Percentiles rank a stretch among this genome's conserved stretches.
Evolutionary conservation across 2,888 invertebrate species (phyloP).

Genomic region (Pristionchus entomophagus): DNA sequence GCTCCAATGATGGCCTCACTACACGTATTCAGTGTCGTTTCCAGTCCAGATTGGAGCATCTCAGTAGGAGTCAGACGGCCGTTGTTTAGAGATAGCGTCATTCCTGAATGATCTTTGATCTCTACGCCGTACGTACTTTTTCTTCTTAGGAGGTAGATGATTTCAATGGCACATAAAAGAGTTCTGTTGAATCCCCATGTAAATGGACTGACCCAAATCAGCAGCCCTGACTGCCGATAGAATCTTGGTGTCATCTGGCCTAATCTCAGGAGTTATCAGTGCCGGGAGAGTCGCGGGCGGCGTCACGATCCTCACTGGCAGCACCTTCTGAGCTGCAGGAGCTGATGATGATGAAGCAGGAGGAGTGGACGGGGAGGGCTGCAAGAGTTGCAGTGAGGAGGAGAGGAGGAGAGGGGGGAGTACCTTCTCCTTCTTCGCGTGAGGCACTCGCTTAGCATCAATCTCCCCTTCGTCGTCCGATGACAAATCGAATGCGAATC

Average conservation of each 20-base stretch:
- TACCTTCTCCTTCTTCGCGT: conserved; percentile 9
- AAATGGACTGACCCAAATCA: conserved; percentile 1
- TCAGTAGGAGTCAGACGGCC: conserved; percentile 43
- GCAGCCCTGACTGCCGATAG: not conserved
- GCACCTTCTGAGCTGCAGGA: not conserved
- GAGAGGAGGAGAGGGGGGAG: not conserved
- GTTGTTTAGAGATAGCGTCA: conserved; percentile 15
- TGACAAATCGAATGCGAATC: conserved; percentile 45
- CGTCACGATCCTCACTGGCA: not conserved
- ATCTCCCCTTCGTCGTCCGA: conserved; percentile 18
- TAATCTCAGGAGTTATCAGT: not conserved
- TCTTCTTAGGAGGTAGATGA: not conserved
- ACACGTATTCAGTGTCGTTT: conserved; percentile 35
- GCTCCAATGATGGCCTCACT: conserved; percentile 45
- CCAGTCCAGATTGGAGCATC: conserved; percentile 39
- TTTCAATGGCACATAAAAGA: too few species aligned
- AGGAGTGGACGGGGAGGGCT: not conserved
- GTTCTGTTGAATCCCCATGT: not conserved
- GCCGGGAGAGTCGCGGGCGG: conserved; percentile 9
- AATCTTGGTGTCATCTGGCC: conserved; percentile 19
- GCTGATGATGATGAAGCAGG: not conserved
- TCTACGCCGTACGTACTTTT: not conserved
- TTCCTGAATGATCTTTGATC: conserved; percentile 2
- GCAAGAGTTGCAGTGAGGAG: not conserved
- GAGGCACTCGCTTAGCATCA: not conserved